phyloP scores from a whole-genome alignment of 2,888 invertebrate species.

The Hemithea aestivaria region DNA sequence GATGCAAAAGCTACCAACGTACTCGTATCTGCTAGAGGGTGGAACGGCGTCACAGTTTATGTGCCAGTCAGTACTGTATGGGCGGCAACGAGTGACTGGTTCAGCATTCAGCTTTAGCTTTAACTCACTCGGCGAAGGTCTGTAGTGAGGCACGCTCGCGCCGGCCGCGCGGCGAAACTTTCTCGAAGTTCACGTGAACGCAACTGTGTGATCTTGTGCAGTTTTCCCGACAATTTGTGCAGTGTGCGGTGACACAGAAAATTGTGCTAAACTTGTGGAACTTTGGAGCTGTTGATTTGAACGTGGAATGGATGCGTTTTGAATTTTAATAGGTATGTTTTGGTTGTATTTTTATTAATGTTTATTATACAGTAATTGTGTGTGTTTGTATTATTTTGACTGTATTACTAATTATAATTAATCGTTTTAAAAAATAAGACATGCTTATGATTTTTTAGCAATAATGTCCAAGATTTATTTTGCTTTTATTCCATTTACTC shows the following conservation, averaged over 20 bases:
- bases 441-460: no score
- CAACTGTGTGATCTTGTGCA: conserved; percentile 14
- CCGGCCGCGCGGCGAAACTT: conserved; percentile 19
- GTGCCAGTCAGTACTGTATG: conserved; percentile 1
- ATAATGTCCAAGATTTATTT: no score
- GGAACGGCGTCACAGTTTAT: conserved; percentile 6
- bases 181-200: conserved; percentile 16
- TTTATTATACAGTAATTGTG: no score
- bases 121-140: conserved; percentile 16
- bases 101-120: background rate
- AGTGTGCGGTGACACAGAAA: conserved; percentile 33
- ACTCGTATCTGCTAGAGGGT: no score
- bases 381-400: no score
- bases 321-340: conserved; percentile 19
- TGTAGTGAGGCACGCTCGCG: conserved; percentile 15
- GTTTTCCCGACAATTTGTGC: conserved; percentile 40
- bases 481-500: no score
- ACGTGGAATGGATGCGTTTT: conserved; percentile 21
- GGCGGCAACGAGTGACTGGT: conserved; percentile 1
- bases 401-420: no score
- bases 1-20: conserved; percentile 9
- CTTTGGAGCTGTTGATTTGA: conserved; percentile 19
- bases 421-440: no score
- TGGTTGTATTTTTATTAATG: background rate
- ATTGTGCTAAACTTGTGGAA: conserved; percentile 27